Base-by-base conservation (phyloP, 2,113 vertebrate species). In the Pelecanus crispus region DNA sequence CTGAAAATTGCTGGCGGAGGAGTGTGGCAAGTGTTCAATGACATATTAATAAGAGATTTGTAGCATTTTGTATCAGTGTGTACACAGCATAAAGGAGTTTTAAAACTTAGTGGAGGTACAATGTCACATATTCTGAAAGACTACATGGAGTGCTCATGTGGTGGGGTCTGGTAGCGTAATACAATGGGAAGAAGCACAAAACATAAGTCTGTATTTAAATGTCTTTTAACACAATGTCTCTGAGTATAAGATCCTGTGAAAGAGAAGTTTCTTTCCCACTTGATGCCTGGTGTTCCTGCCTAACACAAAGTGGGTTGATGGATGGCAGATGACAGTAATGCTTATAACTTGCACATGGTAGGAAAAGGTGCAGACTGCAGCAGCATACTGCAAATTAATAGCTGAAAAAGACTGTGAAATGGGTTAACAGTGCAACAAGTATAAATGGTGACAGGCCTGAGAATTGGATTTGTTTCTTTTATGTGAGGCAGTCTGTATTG, bases 221-320 rank as follows among this genome's bases (percentile, higher is more conserved):
- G 42, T 62, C 36, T 74, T 90, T 74, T 78, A 58, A 25, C 3
- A 25, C 1, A 1, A 1, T 53, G 5, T 59, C 25, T 45, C 40
- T 78, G 47, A 49, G 40, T 32, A 21, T 21, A 65, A 63, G 38
- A 26, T 62, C 32, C 52, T 63, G 42, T 38, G 44, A 80, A 42
- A 79, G 34, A n/a, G 16, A 81, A 70, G 5, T 59, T 18, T 67
- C 25, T 80, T 80, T 80, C 45, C 22, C 10, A 4, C 13, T 63
- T 26, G 32, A 26, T 75, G 9, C 17, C 20, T 10, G 2, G 5
- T 42, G 26, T 32, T 79, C 52, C 61, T 79, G 22, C 58, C n/a
- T 72, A 50, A 25, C 8, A n/a, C 50, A n/a, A 32, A 42, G 40
- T 0, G 1, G 28, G 18, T 0, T 59, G 47, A 72, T 28, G n/a